Conservation (phyloP, 2,113 vertebrate genomes). For the Trogon surrucura region DNA sequence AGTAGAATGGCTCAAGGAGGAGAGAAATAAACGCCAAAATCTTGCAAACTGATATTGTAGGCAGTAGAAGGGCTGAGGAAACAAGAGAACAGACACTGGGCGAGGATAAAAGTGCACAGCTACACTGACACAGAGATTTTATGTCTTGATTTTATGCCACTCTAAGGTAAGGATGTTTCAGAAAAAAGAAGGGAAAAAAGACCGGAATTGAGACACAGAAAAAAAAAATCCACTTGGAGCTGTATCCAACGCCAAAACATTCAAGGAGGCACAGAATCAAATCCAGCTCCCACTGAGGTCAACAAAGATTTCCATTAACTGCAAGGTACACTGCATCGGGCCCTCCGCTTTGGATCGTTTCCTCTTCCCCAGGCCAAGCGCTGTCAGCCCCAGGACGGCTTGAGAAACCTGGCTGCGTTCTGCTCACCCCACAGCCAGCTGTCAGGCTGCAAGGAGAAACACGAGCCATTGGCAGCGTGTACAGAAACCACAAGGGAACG, state of each 20-base stretch:
- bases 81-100: not conserved
- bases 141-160: not conserved
- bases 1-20: not conserved
- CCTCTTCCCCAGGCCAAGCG: not conserved
- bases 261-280: constrained; percentile 12
- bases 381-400: not conserved
- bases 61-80: not conserved
- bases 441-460: constrained; percentile 44
- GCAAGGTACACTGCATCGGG: not conserved
- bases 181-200: not conserved
- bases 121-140: not conserved
- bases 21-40: not conserved
- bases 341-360: not conserved
- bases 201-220: not conserved
- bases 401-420: not conserved
- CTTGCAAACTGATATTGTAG: not conserved
- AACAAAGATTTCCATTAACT: constrained; percentile 36
- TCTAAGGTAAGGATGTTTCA: not conserved
- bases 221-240: not conserved
- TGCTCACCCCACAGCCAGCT: constrained; percentile 5
- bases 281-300: constrained; percentile 20
- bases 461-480: not conserved
- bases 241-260: not conserved
- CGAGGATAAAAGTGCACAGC: not conserved
- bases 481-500: not conserved